Percentiles rank a stretch among this genome's conserved stretches.
phyloP scores from a whole-genome alignment of 2,113 vertebrate genomes.

The Sprattus sprattus region DNA sequence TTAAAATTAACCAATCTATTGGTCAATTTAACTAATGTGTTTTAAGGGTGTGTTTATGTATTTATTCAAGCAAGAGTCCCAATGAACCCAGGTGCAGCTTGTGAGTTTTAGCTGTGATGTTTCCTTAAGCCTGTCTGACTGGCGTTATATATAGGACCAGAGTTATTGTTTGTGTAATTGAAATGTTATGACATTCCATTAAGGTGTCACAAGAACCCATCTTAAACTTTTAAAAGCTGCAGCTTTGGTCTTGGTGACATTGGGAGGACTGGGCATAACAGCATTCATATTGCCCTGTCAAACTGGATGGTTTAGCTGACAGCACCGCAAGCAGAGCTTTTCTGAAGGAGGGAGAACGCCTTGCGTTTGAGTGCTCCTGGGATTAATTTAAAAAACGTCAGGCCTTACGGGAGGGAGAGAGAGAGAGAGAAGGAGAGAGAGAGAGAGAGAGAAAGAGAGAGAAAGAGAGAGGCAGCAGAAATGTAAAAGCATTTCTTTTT shows the following conservation, averaged over 20 bases:
- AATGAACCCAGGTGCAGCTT: background rate
- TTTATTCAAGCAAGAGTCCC: background rate
- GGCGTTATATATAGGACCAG: background rate
- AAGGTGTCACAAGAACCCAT: background rate
- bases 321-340: background rate
- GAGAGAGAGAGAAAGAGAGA: background rate
- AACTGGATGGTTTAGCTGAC: background rate
- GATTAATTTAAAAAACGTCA: slow-evolving; percentile 6
- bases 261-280: background rate
- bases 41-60: background rate
- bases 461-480: slow-evolving; percentile 14
- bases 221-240: background rate
- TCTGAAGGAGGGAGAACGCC: background rate
- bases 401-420: background rate
- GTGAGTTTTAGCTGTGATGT: background rate
- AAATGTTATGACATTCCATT: slow-evolving; percentile 13
- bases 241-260: background rate
- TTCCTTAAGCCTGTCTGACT: background rate
- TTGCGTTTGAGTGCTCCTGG: background rate
- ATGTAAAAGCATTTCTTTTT: slow-evolving; percentile 33
- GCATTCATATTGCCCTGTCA: slow-evolving; percentile 1
- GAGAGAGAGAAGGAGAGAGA: background rate
- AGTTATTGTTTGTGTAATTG: slow-evolving; percentile 5
- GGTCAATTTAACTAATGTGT: background rate
- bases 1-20: too few species aligned